Conservation (phyloP, 1,140 invertebrate genomes). For the Hypsibius dujardini region DNA sequence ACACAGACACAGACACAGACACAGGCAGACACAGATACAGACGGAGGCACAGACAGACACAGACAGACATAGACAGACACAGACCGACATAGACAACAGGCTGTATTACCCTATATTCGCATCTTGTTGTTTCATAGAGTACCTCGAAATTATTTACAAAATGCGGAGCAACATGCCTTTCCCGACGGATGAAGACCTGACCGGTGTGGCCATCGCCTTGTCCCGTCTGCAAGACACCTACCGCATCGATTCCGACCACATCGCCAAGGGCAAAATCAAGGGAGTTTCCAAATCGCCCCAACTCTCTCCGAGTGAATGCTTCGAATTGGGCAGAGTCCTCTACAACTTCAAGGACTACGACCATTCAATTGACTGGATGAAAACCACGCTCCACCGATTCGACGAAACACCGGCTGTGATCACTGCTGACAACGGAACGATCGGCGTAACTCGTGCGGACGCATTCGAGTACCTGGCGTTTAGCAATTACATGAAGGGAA, state of each 20-base stretch:
- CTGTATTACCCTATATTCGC: slow-evolving; percentile 1
- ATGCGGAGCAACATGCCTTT: background rate
- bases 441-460: slow-evolving; percentile 49
- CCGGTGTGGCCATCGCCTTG: background rate
- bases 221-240: slow-evolving; percentile 5
- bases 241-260: background rate
- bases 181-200: slow-evolving; percentile 1
- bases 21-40: no score
- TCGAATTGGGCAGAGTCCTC: slow-evolving; percentile 5
- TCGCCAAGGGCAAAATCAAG: background rate
- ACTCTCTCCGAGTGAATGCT: background rate
- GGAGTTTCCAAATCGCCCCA: background rate
- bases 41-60: no score
- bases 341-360: slow-evolving; percentile 10
- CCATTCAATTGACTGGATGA: background rate
- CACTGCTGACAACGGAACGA: no score
- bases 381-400: background rate
- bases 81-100: no score
- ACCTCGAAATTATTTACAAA: background rate
- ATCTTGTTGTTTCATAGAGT: background rate
- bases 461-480: slow-evolving; percentile 92
- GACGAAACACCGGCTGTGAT: background rate
- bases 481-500: slow-evolving; percentile 72
- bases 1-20: no score
- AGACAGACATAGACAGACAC: no score